Percentiles rank a stretch among this genome's conserved stretches.
Evolutionary conservation across 30 jellyfish, hydroid and myxozoan species (phyloP).

Genomic region (Pseudorhiza aurosa): DNA sequence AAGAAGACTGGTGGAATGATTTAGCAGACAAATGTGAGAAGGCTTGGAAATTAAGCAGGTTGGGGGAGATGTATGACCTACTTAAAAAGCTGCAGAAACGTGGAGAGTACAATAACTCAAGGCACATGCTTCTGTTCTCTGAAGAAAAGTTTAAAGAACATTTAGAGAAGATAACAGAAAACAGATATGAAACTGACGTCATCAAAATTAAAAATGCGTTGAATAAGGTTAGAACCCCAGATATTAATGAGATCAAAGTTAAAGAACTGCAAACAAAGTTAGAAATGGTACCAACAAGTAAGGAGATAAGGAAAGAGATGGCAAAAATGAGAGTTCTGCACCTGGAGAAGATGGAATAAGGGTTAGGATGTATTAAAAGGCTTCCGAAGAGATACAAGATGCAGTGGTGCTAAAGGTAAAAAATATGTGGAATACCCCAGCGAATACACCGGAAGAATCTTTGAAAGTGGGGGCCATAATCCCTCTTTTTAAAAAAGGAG

Average conservation of each 20-base stretch:
- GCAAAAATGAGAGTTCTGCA: not conserved
- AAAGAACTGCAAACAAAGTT: not conserved
- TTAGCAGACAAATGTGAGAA: not conserved
- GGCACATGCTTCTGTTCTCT: not conserved
- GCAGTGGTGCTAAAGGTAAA: not conserved
- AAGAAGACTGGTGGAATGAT: not conserved
- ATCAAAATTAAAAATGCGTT: not conserved
- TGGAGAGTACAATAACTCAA: not conserved
- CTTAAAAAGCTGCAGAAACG: not conserved
- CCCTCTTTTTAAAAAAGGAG: constrained; percentile 1
- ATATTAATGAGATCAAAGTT: not conserved
- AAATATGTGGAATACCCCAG: too few species aligned
- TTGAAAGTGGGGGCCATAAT: too few species aligned
- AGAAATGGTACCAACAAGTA: not conserved
- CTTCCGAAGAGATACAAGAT: not conserved
- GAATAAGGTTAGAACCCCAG: not conserved
- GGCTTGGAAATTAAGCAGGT: constrained; percentile 5
- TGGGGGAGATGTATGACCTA: constrained; percentile 7
- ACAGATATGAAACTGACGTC: not conserved
- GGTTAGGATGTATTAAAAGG: not conserved
- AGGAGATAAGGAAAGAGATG: not conserved
- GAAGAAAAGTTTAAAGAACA: not conserved
- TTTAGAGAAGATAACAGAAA: not conserved
- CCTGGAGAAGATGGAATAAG: not conserved
- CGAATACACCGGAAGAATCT: too few species aligned